These are phyloP conservation scores for Poecilia wingei DNA, from an alignment of 2,797 vertebrate genomes.

Conservation along the genomic window DNA sequence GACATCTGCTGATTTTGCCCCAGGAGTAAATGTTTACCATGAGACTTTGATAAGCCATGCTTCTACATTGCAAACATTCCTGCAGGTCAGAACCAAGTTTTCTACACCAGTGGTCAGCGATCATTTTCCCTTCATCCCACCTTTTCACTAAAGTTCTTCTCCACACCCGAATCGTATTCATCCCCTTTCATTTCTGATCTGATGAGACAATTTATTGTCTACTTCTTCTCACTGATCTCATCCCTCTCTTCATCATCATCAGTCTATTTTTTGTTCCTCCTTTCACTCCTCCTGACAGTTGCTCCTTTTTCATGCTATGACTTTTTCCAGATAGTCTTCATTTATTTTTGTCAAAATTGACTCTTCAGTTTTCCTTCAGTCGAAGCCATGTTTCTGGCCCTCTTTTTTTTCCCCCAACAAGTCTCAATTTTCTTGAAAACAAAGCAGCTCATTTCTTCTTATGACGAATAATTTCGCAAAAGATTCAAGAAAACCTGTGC, in stretches of 20 bases:
- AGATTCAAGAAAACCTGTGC: neutral
- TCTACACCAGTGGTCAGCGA: conserved; percentile 45
- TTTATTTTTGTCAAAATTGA: neutral
- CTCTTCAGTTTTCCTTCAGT: neutral
- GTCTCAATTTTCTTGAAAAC: neutral
- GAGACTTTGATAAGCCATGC: conserved; percentile 54
- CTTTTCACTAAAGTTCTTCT: neutral
- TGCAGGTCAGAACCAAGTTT: conserved; percentile 50
- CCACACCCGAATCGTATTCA: neutral
- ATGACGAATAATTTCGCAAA: neutral
- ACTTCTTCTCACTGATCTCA: neutral
- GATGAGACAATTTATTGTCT: neutral
- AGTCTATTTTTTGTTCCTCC: neutral
- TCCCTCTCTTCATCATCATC: neutral
- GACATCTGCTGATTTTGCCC: conserved; percentile 55
- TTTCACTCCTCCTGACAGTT: neutral
- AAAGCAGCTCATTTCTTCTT: neutral
- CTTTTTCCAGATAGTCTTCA: neutral
- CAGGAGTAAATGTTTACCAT: conserved; percentile 62
- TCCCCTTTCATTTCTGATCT: neutral
- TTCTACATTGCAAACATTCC: conserved; percentile 30
- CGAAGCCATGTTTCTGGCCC: neutral
- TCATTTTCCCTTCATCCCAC: neutral
- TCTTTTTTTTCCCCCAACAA: neutral
- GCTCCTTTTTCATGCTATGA: neutral